Evolutionary conservation across 2,797 vertebrate genomes (phyloP), one percentile per base, ranked within the genome.

Genomic region (Falco berigora): DNA sequence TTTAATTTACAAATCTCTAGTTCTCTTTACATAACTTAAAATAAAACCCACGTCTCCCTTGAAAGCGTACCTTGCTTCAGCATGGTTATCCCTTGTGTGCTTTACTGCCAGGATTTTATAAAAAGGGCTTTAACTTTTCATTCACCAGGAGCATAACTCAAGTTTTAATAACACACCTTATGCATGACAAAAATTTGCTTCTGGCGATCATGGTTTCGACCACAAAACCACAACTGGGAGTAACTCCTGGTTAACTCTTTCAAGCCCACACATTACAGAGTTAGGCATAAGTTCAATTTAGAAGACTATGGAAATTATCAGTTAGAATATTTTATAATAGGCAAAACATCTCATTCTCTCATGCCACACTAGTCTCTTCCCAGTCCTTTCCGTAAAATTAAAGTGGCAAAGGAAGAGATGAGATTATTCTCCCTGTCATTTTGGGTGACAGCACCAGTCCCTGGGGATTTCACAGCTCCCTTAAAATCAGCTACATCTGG

Each of bases 161-260:
- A 97, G 96, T 97, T 98, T 97, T 97, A 98, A 98, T 97, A 97
- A 97, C 98, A 98, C 98, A 94, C 97, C 97, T 97, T 96, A 97
- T 98, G 98, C 98, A 96, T 96, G 97, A 98, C 97, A 98, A 98
- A 98, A 98, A 98, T 98, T 98, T 98, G 98, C 98, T 98, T 97
- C 97, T 96, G 98, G 98, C 98, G 92, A 97, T 97, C 86, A 98
- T 94, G 98, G 99, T 99, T 99, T 99, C 98, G 98, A 99, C 99
- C 99, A 98, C 98, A 99, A 99, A 99, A 99, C 98, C 98, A 94
- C 98, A 98, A 96, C 94, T 81, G 97, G 98, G 98, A 98, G 98
- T 97, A 97, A 96, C 97, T 98, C 97, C 95, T 97, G 95, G 93
- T 98, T 98, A 98, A 98, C 98, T 96, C 98, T 97, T 98, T 98